phyloP scores from a whole-genome alignment of 2,113 vertebrate species.

The Sinocyclocheilus grahami region DNA sequence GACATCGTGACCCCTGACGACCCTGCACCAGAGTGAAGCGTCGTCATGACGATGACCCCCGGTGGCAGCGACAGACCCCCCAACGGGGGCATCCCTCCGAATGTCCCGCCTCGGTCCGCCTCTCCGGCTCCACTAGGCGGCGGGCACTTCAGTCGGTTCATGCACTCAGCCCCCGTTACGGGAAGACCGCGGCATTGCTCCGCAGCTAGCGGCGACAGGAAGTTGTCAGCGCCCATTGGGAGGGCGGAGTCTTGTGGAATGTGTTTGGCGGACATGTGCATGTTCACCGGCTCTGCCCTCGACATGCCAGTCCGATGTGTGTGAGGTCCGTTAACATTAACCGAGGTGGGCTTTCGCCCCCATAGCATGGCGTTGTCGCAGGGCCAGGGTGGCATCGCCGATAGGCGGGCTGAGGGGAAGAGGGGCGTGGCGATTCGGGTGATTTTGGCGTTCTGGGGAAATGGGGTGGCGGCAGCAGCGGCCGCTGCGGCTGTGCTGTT shows the following conservation, averaged over 20 bases:
- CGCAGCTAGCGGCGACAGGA: conserved; percentile 71
- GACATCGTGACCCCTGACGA: conserved; percentile 77
- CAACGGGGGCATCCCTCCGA: conserved; percentile 80
- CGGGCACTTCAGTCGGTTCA: conserved; percentile 88
- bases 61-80: conserved; percentile 90
- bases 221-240: conserved; percentile 73
- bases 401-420: conserved; percentile 84
- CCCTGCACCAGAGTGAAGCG: conserved; percentile 85
- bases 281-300: conserved; percentile 81
- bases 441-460: conserved; percentile 90
- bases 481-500: conserved; percentile 88
- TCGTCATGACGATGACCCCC: conserved; percentile 94
- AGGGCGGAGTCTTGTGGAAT: conserved; percentile 83
- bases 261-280: conserved; percentile 76
- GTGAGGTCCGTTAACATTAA: conserved; percentile 65
- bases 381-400: conserved; percentile 86
- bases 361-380: conserved; percentile 85
- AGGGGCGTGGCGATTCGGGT: conserved; percentile 84
- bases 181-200: conserved; percentile 73
- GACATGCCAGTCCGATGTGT: conserved; percentile 78
- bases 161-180: conserved; percentile 82
- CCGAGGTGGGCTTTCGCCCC: conserved; percentile 69
- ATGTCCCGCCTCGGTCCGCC: conserved; percentile 85
- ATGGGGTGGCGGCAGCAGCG: conserved; percentile 63
- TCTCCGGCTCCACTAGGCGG: conserved; percentile 67